Evolutionary conservation across 2,113 vertebrate species (phyloP).

Genomic region (Mirounga angustirostris): DNA sequence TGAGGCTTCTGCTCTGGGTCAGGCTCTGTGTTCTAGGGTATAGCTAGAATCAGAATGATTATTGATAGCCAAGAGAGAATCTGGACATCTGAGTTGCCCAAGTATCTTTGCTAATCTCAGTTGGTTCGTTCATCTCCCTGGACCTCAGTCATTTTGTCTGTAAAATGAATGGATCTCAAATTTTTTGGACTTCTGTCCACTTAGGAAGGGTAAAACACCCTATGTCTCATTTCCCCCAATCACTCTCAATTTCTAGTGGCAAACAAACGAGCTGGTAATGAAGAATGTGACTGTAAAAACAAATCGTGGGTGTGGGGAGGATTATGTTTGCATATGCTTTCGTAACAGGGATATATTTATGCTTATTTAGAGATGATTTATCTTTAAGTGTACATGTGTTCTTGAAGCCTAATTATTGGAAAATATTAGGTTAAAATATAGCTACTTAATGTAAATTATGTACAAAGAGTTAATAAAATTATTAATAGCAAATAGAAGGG

Average conservation of each 20-base stretch:
- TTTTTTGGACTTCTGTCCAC: neutral
- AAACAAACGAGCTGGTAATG: neutral
- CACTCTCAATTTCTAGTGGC: neutral
- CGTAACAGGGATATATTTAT: neutral
- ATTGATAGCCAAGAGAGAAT: neutral
- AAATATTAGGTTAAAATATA: conserved; percentile 12
- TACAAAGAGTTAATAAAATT: conserved; percentile 17
- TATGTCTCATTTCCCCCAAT: neutral
- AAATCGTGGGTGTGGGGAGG: neutral
- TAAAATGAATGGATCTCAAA: neutral
- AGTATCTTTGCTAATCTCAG: neutral
- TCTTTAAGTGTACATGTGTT: neutral
- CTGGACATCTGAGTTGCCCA: neutral
- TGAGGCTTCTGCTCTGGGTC: neutral
- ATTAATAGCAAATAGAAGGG: neutral
- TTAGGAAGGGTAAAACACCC: neutral
- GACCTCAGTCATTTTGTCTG: neutral
- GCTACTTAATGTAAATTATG: neutral
- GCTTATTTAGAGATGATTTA: neutral
- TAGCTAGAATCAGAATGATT: neutral
- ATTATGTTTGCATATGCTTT: neutral
- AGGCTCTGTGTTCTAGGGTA: neutral
- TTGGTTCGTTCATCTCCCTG: neutral
- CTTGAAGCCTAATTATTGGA: conserved; percentile 9
- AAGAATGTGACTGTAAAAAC: neutral